Base-by-base conservation (phyloP, 2,113 vertebrate species). In the Oxygymnocypris stewartii region DNA sequence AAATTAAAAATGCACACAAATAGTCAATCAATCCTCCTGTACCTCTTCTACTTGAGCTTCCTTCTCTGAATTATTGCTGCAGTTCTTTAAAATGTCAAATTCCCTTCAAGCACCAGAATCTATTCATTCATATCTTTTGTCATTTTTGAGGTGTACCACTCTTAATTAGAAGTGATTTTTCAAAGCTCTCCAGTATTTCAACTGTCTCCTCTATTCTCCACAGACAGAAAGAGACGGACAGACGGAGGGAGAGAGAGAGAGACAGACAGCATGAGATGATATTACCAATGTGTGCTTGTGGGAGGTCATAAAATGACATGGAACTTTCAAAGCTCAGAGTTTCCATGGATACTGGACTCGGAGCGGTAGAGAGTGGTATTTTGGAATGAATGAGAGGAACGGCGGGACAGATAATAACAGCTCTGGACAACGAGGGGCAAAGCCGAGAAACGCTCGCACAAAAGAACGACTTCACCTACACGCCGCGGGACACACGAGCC, bases 291-390 rank as follows among this genome's bases (percentile, higher is more conserved):
- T 49, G 63, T 51, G 81, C 44, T 71, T 47, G 44, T 37, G 65
- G 65, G 81, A 90, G 93, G 92, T 93, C 90, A 93, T 91, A 90
- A 85, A 89, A 89, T 88, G 4, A 88, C 88, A 73, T 82, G 88
- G 87, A 92, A 87, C 87, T 86, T 90, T 92, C 88, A 90, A 87
- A 87, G 86, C 89, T 90, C 74, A 84, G 88, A 79, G 93, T 95
- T 93, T 90, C 94, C 93, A 93, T 94, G 93, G 93, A 91, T 90
- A 95, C 93, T 79, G 87, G 92, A 92, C 77, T 81, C 44, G 3
- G 83, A 65, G 86, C 87, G 88, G 86, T 85, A 79, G 65, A 88
- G 84, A 92, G 91, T 80, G 90, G 89, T 88, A 89, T 92, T 94
- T 90, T 85, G 90, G 89, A 92, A 87, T 67, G 89, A 90, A 89